These are phyloP conservation scores for Donacobius atricapilla DNA, from an alignment of 2,113 vertebrate species.

Conservation along the genomic window DNA sequence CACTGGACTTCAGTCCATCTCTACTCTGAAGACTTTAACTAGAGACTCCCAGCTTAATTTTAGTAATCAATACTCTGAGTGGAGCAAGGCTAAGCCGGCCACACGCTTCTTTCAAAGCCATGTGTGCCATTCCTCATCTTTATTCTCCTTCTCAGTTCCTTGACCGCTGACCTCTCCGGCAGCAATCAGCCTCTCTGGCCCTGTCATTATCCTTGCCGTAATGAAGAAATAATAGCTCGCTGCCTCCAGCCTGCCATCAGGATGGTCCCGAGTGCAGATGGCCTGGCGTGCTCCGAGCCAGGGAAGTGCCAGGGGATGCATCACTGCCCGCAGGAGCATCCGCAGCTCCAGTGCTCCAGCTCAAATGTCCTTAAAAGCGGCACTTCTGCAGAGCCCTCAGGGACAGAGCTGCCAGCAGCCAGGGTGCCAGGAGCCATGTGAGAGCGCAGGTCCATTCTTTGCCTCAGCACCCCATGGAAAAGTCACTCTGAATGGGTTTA, in stretches of 20 bases:
- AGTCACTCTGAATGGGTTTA: neutral
- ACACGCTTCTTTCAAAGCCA: neutral
- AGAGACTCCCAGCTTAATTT: neutral
- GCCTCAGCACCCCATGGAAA: neutral
- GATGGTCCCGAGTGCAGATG: conserved; percentile 35
- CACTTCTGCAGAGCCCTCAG: neutral
- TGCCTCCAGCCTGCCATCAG: neutral
- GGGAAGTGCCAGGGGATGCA: neutral
- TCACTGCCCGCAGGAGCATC: neutral
- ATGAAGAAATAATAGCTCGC: conserved; percentile 41
- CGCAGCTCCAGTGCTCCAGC: neutral
- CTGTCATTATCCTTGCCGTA: conserved; percentile 10
- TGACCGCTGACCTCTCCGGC: conserved; percentile 11
- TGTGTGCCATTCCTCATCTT: neutral
- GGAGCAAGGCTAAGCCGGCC: neutral
- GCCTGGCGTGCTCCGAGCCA: neutral
- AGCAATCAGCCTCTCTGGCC: neutral
- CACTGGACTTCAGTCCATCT: neutral
- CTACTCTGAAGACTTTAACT: neutral
- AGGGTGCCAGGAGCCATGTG: neutral
- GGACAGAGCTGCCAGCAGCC: neutral
- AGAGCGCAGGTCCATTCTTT: neutral
- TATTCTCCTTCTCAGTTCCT: conserved; percentile 10
- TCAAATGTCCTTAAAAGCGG: neutral
- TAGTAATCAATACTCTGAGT: neutral